A percentile compares a stretch with the other conserved stretches of the same genome.
phyloP scores from a whole-genome alignment of 2,797 vertebrate genomes.

The Potorous gilbertii region DNA sequence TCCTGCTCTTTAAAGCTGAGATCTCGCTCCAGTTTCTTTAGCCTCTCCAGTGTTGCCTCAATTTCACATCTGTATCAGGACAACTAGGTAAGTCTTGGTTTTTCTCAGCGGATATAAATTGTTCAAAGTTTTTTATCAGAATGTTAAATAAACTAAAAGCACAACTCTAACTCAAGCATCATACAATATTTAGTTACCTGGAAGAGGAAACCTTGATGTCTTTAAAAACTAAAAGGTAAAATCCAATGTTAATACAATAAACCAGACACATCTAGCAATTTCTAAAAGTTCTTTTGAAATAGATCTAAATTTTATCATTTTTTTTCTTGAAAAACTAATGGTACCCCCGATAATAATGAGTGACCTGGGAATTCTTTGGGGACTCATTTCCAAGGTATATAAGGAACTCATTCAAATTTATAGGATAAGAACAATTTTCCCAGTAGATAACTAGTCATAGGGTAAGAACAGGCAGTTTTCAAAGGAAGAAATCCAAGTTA shows the following conservation, averaged over 20 bases:
- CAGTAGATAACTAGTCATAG: background rate
- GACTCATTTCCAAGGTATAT: background rate
- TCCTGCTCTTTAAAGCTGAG: constrained; percentile 98
- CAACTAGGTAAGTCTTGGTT: constrained; percentile 75
- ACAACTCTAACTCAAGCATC: constrained; percentile 76
- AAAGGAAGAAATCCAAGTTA: background rate
- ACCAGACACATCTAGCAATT: background rate
- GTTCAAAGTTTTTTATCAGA: constrained; percentile 73
- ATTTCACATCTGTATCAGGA: constrained; percentile 93
- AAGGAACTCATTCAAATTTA: background rate
- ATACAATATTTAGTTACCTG: constrained; percentile 76
- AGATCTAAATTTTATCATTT: background rate
- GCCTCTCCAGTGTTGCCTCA: constrained; percentile 96
- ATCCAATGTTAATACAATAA: constrained; percentile 63
- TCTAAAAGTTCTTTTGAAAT: background rate
- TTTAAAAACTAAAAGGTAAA: constrained; percentile 68
- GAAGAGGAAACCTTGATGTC: constrained; percentile 62
- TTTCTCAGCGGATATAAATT: constrained; percentile 73
- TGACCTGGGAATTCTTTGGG: background rate
- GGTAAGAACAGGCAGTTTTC: background rate
- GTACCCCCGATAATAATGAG: background rate
- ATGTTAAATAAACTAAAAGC: constrained; percentile 79
- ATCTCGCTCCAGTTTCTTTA: constrained; percentile 98
- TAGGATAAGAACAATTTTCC: background rate
- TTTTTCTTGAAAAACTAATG: background rate